Base-by-base conservation (phyloP, 2,888 invertebrate species). In the Habroteleia sp. region DNA sequence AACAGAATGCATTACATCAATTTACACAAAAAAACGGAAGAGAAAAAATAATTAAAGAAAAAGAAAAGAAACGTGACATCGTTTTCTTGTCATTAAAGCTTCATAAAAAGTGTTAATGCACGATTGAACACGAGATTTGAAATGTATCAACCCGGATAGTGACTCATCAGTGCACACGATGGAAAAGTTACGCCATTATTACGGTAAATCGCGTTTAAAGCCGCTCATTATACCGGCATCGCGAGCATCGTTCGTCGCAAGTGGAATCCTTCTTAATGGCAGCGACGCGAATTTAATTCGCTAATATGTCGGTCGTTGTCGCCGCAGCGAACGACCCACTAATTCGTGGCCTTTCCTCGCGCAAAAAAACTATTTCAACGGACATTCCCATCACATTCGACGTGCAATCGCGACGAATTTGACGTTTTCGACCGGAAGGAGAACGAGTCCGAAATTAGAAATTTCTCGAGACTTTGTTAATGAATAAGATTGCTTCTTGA, bases 161-260 rank as follows among this genome's bases (percentile, higher is more conserved):
- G 31, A 29, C 41, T 54, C 35, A 54, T 33, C n/a, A n/a, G n/a
- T 63, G 54, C 46, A 48, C 71, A 56, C 54, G 71, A 71, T 54
- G 62, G 41, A 23, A 63, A 71, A 62, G 54, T 63, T 56, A 31
- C 14, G 23, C 44, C 56, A 71, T 77, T 74, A 73, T 77, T 78
- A 77, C 73, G 73, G 75, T 74, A 71, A 74, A 78, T 74, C 76
- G 60, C 20, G 48, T 63, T 58, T 50, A 50, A 29, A 65, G 27
- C 52, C 48, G 52, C 41, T 74, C 71, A 74, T 77, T 75, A 63
- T 60, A 56, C 44, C 41, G 39, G 27, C 35, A 35, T 42, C 20
- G 37, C 52, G 33, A 52, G 33, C 71, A 29, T 63, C 63, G 41
- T 37, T 23, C 41, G 35, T 25, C 4, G 41, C 27, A 60, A 48